phyloP scores from a whole-genome alignment of 2,797 vertebrate species.

The Mormyrops boulengeri region DNA sequence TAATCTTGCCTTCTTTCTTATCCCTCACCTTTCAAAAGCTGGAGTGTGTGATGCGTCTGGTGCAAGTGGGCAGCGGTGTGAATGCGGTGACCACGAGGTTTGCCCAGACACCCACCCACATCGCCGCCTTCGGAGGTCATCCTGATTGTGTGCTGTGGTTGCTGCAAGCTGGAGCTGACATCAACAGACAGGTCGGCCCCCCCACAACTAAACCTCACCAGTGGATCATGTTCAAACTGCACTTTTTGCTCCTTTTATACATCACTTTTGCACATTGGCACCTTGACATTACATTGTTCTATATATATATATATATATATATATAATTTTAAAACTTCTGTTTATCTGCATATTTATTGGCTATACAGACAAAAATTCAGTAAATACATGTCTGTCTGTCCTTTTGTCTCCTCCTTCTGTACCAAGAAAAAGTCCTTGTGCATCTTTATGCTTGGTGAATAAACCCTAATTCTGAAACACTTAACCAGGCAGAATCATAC shows the following conservation, averaged over 20 bases:
- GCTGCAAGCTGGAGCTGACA: conserved; percentile 82
- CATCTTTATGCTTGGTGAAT: not conserved
- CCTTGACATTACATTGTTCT: not conserved
- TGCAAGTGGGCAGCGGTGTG: conserved; percentile 83
- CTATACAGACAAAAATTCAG: not conserved
- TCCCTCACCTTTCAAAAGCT: conserved; percentile 59
- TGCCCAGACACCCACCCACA: conserved; percentile 87
- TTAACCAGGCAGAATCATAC: not conserved
- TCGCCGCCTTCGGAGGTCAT: conserved; percentile 88
- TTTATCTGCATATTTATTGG: not conserved
- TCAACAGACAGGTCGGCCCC: conserved; percentile 80
- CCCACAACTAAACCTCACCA: not conserved
- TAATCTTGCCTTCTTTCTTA: conserved; percentile 19
- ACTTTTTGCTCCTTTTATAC: not conserved
- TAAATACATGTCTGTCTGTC: not conserved
- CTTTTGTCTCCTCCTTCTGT: not conserved
- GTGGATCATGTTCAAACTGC: not conserved
- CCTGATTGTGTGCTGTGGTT: conserved; percentile 87
- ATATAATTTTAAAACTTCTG: not conserved
- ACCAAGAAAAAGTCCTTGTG: not conserved
- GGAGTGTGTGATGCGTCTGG: conserved; percentile 83
- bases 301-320: not conserved
- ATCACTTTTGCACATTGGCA: not conserved
- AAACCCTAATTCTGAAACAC: not conserved
- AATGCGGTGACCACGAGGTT: conserved; percentile 78